Evolutionary conservation across 2,888 invertebrate species (phyloP).

Genomic region (Merodon equestris): DNA sequence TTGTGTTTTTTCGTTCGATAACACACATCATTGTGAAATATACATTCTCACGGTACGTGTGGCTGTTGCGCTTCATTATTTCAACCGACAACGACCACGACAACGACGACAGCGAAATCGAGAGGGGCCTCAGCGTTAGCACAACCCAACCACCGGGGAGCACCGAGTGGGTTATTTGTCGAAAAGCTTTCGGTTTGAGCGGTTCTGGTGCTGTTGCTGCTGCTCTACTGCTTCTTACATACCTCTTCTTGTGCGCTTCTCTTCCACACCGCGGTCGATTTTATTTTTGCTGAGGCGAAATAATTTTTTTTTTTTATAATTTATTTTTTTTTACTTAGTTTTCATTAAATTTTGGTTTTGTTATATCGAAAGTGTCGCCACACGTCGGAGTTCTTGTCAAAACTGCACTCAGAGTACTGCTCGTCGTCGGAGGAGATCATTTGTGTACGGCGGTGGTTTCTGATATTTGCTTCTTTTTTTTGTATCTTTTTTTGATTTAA

Average conservation of each 20-base stretch:
- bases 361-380: slow-evolving; percentile 32
- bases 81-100: slow-evolving; percentile 10
- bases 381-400: slow-evolving; percentile 13
- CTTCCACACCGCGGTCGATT: slow-evolving; percentile 48
- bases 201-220: slow-evolving; percentile 72
- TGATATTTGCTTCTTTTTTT: not conserved
- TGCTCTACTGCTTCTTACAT: slow-evolving; percentile 56
- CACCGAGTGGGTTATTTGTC: slow-evolving; percentile 74
- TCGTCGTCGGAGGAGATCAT: slow-evolving; percentile 12
- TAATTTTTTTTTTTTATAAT: not conserved
- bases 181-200: slow-evolving; percentile 77
- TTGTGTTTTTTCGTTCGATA: not conserved
- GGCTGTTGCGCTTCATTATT: slow-evolving; percentile 43
- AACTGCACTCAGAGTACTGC: slow-evolving; percentile 23
- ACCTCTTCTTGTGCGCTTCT: slow-evolving; percentile 27
- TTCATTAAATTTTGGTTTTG: no score
- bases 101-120: slow-evolving; percentile 2
- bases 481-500: slow-evolving; percentile 10
- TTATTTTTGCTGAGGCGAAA: slow-evolving; percentile 38
- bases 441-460: slow-evolving; percentile 18
- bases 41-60: slow-evolving; percentile 36
- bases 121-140: slow-evolving; percentile 42
- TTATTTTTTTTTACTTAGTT: no score
- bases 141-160: slow-evolving; percentile 40
- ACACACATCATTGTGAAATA: slow-evolving; percentile 28